Conservation (phyloP, 1,140 invertebrate species). For the Vanessa tameamea region DNA sequence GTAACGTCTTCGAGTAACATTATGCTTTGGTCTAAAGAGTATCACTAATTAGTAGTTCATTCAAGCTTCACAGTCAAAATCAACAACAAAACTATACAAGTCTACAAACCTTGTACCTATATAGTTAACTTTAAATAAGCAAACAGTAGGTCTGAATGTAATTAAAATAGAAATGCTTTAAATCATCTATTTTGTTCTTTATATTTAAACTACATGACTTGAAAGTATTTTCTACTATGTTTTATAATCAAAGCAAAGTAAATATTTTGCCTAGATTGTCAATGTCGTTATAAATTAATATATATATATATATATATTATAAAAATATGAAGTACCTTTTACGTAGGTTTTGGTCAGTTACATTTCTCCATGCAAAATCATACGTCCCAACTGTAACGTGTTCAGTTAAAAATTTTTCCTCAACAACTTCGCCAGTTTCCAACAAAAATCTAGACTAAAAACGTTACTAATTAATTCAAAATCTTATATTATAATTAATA, state of each 20-base stretch:
- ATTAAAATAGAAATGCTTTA: too few species aligned
- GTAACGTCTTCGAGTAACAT: conserved; percentile 25
- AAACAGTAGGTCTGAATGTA: too few species aligned
- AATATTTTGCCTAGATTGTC: too few species aligned
- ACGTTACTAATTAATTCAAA: not conserved
- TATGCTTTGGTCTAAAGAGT: conserved; percentile 31
- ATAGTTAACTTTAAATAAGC: too few species aligned
- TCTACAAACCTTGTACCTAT: too few species aligned
- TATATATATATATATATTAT: not conserved
- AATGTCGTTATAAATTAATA: not conserved
- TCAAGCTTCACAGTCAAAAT: too few species aligned
- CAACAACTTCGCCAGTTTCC: conserved; percentile 34
- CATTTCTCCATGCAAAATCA: conserved; percentile 53
- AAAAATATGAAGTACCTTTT: conserved; percentile 4
- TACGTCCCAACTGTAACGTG: conserved; percentile 42
- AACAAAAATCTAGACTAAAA: conserved; percentile 48
- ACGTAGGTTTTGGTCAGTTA: conserved; percentile 15
- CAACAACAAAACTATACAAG: not conserved
- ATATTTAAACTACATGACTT: too few species aligned
- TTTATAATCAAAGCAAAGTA: too few species aligned
- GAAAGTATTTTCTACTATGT: too few species aligned
- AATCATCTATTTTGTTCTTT: too few species aligned
- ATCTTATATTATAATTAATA: too few species aligned
- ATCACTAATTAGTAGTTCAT: not conserved
- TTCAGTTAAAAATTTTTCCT: conserved; percentile 35